Evolutionary conservation across 2,888 invertebrate genomes (phyloP).

Genomic region (Eulithis prunata): DNA sequence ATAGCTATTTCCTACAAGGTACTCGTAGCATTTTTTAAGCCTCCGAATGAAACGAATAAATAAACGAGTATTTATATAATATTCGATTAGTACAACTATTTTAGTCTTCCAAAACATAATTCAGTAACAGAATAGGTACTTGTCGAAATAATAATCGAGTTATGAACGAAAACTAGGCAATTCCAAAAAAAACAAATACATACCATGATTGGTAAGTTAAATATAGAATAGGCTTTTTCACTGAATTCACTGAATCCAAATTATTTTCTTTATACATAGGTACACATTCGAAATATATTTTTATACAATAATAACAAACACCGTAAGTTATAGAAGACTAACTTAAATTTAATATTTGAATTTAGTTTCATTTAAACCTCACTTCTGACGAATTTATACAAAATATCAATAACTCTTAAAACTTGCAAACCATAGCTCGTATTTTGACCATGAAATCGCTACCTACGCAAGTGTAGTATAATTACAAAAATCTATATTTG

Average conservation of each 20-base stretch:
- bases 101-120: conserved; percentile 68
- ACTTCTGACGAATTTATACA: too few relatives aligned
- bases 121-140: conserved; percentile 1
- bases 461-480: too few relatives aligned
- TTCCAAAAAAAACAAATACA: conserved; percentile 5
- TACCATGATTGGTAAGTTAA: conserved; percentile 13
- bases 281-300: not conserved
- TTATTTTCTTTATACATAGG: too few relatives aligned
- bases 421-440: too few relatives aligned
- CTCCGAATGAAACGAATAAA: conserved; percentile 36
- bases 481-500: too few relatives aligned
- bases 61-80: conserved; percentile 66
- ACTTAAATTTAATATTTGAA: conserved; percentile 26
- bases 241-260: not conserved
- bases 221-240: not conserved
- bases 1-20: too few relatives aligned
- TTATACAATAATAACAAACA: conserved; percentile 1
- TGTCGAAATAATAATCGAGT: not conserved
- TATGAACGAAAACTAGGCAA: not conserved
- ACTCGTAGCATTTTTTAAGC: too few relatives aligned
- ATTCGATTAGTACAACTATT: conserved; percentile 55
- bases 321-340: conserved; percentile 64
- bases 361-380: conserved; percentile 16
- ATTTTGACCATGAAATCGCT: too few relatives aligned
- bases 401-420: too few relatives aligned